phyloP scores from a whole-genome alignment of 2,797 vertebrate species.

The Ctenochaetus hawaiiensis region DNA sequence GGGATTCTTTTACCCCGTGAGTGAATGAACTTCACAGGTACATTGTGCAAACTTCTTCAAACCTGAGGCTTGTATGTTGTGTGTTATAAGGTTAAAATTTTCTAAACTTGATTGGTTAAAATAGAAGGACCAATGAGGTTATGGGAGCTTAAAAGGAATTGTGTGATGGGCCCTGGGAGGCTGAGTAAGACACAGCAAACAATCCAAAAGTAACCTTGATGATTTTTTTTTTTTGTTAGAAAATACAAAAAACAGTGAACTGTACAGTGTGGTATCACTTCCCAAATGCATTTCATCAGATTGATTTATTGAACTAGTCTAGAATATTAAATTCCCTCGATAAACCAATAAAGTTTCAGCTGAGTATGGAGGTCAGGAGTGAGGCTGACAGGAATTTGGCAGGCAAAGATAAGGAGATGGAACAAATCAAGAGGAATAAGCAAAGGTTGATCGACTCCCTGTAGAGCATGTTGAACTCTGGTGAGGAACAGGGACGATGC shows the following conservation, averaged over 20 bases:
- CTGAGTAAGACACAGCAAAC: slow-evolving; percentile 1
- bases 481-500: slow-evolving; percentile 69
- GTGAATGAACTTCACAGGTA: neutral
- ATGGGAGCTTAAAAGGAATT: neutral
- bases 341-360: slow-evolving; percentile 12
- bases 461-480: slow-evolving; percentile 37
- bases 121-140: neutral
- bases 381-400: slow-evolving; percentile 53
- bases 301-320: slow-evolving; percentile 50
- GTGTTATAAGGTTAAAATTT: neutral
- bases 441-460: slow-evolving; percentile 84
- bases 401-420: slow-evolving; percentile 44
- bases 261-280: neutral
- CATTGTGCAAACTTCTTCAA: no score
- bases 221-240: neutral
- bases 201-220: slow-evolving; percentile 4
- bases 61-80: neutral
- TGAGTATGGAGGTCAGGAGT: slow-evolving; percentile 57
- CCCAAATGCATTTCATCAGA: slow-evolving; percentile 28
- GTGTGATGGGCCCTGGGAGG: neutral
- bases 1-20: neutral
- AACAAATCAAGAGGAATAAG: slow-evolving; percentile 71
- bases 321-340: slow-evolving; percentile 14
- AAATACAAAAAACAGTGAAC: slow-evolving; percentile 14
- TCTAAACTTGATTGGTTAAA: neutral